Evolutionary conservation across 1,140 invertebrate genomes (phyloP), one percentile per base, ranked within the genome.

Genomic region (Neomicropteryx cornuta): DNA sequence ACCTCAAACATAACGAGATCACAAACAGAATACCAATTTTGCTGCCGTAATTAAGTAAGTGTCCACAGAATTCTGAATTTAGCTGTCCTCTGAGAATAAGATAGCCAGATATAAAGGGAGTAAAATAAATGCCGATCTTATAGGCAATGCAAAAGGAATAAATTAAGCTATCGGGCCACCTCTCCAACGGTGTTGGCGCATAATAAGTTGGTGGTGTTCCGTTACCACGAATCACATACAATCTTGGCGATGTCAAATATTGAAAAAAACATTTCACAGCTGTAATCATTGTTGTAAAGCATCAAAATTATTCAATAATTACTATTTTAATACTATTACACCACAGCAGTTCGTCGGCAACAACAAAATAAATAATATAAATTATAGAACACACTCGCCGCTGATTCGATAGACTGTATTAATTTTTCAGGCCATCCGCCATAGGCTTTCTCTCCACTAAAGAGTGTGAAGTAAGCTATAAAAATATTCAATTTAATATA

Each of bases 21-120:
- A 76, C 58, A 0, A 87, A 54, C 29, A 87, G 68, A 27, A 78
- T 56, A 2, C 79, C 75, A 32, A 83, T 60, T 38, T 78, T 71
- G 3, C 75, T 70, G 11, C 72, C 53, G 20, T 81, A 58, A 58
- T 80, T 81, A 11, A 72, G 58, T 11, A 85, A 48, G 10, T 68
- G 67, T 29, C 56, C 52, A 33, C 73, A 50, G 22, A 75, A 76
- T 11, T 84, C 81, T 83, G 71, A 77, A 78, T 44, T 85, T 71
- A 22, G 83, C 61, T 39, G 68, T 70, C 8, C 72, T 51, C 72
- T 76, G 54, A 49, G 68, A 67, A 41, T 49, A 49, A 45, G 41
- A 44, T 18, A 22, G 22, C 36, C 6, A 20, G 4, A 44, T 5
- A 38, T 1, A 32, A 13, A 21, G 6, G 18, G 36, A 11, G 46